Conservation (phyloP, 2,113 vertebrate genomes). For the Leptobrachium leishanense region DNA sequence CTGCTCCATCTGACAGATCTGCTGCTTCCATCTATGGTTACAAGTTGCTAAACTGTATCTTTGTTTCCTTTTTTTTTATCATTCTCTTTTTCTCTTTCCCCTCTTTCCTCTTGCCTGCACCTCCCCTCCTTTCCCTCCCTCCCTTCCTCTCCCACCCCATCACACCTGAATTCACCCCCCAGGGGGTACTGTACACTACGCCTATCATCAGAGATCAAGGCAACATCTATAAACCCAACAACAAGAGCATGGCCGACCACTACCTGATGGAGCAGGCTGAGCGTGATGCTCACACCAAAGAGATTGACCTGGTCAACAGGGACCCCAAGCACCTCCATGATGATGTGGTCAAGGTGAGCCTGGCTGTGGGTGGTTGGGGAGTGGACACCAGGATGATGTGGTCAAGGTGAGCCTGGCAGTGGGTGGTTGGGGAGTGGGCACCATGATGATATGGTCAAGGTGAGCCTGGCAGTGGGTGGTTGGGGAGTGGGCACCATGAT, state of each 20-base stretch:
- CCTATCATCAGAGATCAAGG: slow-evolving; percentile 92
- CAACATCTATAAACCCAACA: slow-evolving; percentile 98
- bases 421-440: too few species aligned
- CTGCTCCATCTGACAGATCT: slow-evolving; percentile 22
- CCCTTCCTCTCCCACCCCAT: slow-evolving; percentile 40
- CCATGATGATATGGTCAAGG: too few species aligned
- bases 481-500: too few species aligned
- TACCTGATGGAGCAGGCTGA: slow-evolving; percentile 81
- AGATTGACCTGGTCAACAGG: slow-evolving; percentile 95
- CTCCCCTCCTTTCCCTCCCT: slow-evolving; percentile 31
- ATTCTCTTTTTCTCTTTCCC: slow-evolving; percentile 26
- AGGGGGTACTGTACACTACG: slow-evolving; percentile 87
- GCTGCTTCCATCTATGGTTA: slow-evolving; percentile 24
- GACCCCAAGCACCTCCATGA: slow-evolving; percentile 94
- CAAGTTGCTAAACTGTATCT: slow-evolving; percentile 21
- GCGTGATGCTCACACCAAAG: slow-evolving; percentile 90
- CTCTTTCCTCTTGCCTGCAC: slow-evolving; percentile 31
- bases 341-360: slow-evolving; percentile 91
- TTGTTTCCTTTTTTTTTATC: slow-evolving; percentile 37
- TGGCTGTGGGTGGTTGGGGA: background rate
- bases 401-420: too few species aligned
- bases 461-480: too few species aligned
- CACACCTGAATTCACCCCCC: slow-evolving; percentile 27
- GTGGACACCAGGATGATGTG: background rate
- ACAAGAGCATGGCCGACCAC: slow-evolving; percentile 93